Evolutionary conservation across 2,888 invertebrate species (phyloP), one percentile per base, ranked within the genome.

Genomic region (Microctonus aethiopoides): DNA sequence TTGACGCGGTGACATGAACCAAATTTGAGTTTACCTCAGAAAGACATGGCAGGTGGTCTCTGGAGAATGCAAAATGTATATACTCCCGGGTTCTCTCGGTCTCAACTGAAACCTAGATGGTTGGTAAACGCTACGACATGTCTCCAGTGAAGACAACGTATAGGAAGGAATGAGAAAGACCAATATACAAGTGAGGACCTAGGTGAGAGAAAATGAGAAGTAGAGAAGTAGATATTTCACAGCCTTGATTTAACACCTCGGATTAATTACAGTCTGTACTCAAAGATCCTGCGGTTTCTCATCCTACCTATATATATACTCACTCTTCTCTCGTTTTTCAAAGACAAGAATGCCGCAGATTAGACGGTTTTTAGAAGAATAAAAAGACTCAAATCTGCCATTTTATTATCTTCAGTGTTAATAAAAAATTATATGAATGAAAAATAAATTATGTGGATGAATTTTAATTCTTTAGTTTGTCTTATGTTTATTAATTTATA

Each of bases 231-330:
- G 66, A 57, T 66, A 75, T 72, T 83, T 80, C 80, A 79, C 77
- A 75, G 80, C 74, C 81, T 81, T 82, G 81, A 83, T 82, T 84
- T 81, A 83, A 83, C 83, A 81, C 79, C 80, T 81, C 73, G 81
- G 81, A 84, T 83, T 84, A 84, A 84, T 84, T 84, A 81, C 79
- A 80, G 80, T 77, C 80, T 75, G 79, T 51, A 56, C 63, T 51
- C 13, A 29, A 46, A 57, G 64, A 63, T 57, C 66, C 60, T 62
- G 68, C 32, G 70, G 75, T 73, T 75, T 56, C 67, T 51, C 20
- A 26, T 36, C 51, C 52, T 46, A 41, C 36, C 29, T 24, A 29
- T 29, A 29, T 32, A 29, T 29, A 29, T 32, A 32, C 39, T n/a
- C 32, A 60, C 24, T 34, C 36, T 57, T 65, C 20, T 20, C 10